Evolutionary conservation across 2,888 invertebrate species (phyloP).

Genomic region (Drosophila flavopinicola): DNA sequence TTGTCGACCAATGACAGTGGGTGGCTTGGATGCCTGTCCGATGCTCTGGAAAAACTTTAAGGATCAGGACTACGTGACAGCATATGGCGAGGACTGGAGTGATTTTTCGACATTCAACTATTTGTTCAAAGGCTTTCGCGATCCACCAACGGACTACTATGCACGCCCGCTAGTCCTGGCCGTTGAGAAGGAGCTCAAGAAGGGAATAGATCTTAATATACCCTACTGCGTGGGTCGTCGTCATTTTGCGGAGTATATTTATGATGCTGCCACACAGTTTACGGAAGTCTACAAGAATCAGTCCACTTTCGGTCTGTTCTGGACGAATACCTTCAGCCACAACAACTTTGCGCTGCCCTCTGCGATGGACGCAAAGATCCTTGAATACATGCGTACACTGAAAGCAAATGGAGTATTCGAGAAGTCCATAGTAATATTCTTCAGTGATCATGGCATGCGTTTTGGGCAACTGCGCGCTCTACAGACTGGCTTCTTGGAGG

Average conservation of each 20-base stretch:
- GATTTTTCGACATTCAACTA: conserved; percentile 87
- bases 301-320: conserved; percentile 90
- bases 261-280: conserved; percentile 88
- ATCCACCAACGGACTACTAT: conserved; percentile 92
- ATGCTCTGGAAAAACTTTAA: conserved; percentile 92
- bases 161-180: conserved; percentile 89
- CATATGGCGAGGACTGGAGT: conserved; percentile 91
- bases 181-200: conserved; percentile 86
- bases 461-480: conserved; percentile 88
- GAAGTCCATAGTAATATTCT: conserved; percentile 88
- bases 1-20: conserved; percentile 85
- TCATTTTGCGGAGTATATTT: conserved; percentile 88
- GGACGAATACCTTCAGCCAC: conserved; percentile 91
- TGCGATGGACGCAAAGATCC: conserved; percentile 87
- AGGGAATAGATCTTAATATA: conserved; percentile 84
- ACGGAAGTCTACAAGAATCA: conserved; percentile 86
- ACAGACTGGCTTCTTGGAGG: conserved; percentile 90
- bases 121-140: conserved; percentile 88
- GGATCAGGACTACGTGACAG: conserved; percentile 89
- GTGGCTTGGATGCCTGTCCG: conserved; percentile 88
- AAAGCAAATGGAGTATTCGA: conserved; percentile 86
- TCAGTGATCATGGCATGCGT: conserved; percentile 92
- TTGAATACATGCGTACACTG: conserved; percentile 86
- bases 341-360: conserved; percentile 87
- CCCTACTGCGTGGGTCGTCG: conserved; percentile 87